These are phyloP conservation scores for Virgularia gustaviana DNA, from an alignment of 92 coral and sea anemone genomes.

Conservation along the genomic window DNA sequence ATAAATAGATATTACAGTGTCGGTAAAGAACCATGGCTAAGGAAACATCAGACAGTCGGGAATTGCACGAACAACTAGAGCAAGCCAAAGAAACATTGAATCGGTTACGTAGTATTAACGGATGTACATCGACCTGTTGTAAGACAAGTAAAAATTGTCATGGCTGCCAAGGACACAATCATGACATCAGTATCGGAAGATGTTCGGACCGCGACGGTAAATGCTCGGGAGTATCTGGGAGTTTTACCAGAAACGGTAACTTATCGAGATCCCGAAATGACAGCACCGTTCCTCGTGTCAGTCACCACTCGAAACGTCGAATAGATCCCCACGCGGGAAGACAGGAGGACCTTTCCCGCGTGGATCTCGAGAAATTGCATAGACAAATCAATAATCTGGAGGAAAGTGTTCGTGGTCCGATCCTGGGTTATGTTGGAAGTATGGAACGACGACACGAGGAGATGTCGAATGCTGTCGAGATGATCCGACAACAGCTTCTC, in stretches of 20 bases:
- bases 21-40: background rate
- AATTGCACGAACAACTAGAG: constrained; percentile 24
- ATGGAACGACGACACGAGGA: constrained; percentile 7
- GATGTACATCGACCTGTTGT: constrained; percentile 6
- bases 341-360: constrained; percentile 13
- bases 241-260: background rate
- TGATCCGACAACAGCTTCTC: constrained; percentile 18
- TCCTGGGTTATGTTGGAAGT: constrained; percentile 6
- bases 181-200: constrained; percentile 15
- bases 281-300: too few species aligned
- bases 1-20: background rate
- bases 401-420: constrained; percentile 14
- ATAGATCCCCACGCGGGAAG: too few species aligned
- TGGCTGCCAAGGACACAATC: constrained; percentile 20
- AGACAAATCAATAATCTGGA: constrained; percentile 14
- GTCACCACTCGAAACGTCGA: background rate
- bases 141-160: constrained; percentile 1
- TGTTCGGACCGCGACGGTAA: constrained; percentile 14
- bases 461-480: constrained; percentile 10
- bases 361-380: constrained; percentile 5
- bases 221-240: background rate
- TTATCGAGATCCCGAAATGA: background rate
- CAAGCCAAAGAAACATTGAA: constrained; percentile 26
- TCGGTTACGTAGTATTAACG: constrained; percentile 29
- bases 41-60: background rate